Evolutionary conservation across 1,140 invertebrate species (phyloP).

Genomic region (Nixonia krombeini): DNA sequence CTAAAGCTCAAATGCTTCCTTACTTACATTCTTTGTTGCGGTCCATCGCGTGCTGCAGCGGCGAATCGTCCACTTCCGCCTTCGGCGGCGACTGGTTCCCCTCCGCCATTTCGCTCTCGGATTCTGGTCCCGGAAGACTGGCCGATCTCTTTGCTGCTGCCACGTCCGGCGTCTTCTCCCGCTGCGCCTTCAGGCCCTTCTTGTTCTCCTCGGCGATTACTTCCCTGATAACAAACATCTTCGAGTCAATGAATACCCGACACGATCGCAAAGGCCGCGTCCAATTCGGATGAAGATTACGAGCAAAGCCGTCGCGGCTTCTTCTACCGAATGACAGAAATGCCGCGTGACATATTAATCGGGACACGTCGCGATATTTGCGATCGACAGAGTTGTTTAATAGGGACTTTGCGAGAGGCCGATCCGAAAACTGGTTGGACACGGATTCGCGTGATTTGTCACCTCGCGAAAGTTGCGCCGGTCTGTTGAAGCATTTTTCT

Average conservation of each 20-base stretch:
- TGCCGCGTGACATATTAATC: no score
- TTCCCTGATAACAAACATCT: slow-evolving; percentile 20
- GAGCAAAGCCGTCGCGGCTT: background rate
- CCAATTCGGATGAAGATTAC: background rate
- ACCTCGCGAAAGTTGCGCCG: no score
- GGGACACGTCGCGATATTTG: no score
- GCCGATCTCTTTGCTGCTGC: slow-evolving; percentile 64
- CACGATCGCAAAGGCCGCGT: no score
- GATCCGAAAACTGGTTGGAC: no score
- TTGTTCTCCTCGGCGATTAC: slow-evolving; percentile 27
- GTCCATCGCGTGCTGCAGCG: slow-evolving; percentile 92
- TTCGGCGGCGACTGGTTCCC: slow-evolving; percentile 86
- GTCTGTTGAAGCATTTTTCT: no score
- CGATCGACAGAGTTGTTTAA: no score
- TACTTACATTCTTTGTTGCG: slow-evolving; percentile 98
- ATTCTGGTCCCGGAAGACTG: slow-evolving; percentile 64
- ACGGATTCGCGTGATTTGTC: no score
- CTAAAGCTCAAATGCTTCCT: no score
- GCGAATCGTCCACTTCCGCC: slow-evolving; percentile 93
- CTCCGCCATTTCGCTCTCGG: slow-evolving; percentile 76
- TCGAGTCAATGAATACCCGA: no score
- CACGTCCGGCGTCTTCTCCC: slow-evolving; percentile 57
- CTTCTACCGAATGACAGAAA: background rate
- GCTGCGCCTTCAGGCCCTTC: slow-evolving; percentile 65
- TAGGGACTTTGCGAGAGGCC: no score